Base-by-base conservation (phyloP, 2,113 vertebrate species). In the Megaceryle maxima region DNA sequence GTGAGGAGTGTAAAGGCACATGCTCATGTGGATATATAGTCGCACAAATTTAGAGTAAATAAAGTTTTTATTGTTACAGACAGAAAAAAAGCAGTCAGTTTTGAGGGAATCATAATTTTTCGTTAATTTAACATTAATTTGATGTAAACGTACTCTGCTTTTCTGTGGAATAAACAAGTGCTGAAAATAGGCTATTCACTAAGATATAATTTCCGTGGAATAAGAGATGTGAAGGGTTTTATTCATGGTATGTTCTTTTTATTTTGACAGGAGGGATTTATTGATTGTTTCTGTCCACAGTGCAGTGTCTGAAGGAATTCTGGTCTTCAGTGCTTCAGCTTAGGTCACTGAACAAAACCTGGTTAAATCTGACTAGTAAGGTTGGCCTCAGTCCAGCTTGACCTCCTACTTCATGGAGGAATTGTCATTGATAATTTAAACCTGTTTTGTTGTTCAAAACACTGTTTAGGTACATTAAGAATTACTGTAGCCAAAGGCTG, bases 401-500 rank as follows among this genome's bases (percentile, higher is more conserved):
- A 63, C 64, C 78, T 46, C 68, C 75, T 75, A 12, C 83, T 93
- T 86, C 9, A 7, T 73, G 16, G 69, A 70, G 81, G 59, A 63
- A 55, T 94, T 68, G n/a, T 95, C 37, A 51, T 92, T 63, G 72
- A 70, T 72, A 79, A 74, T 89, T 92, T 77, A 81, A 90, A 67
- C 51, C 55, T 79, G n/a, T 57, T 84, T 82, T 77, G n/a, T 69
- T 92, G 39, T 87, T 93, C 51, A 69, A 59, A 88, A 21, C 35
- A 15, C n/a, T 72, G 20, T 3, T 8, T 51, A 50, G 31, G 37
- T 87, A 39, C 60, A 41, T 81, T 88, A 48, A 88, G 48, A 91
- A 37, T 24, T 7, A 22, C 37, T 74, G 3, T 75, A 88, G 88
- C 75, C 83, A 56, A 73, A 91, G 79, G 59, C 93, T 84, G 46